phyloP scores from a whole-genome alignment of 2,113 vertebrate genomes.

The Gasterosteus nipponicus region DNA sequence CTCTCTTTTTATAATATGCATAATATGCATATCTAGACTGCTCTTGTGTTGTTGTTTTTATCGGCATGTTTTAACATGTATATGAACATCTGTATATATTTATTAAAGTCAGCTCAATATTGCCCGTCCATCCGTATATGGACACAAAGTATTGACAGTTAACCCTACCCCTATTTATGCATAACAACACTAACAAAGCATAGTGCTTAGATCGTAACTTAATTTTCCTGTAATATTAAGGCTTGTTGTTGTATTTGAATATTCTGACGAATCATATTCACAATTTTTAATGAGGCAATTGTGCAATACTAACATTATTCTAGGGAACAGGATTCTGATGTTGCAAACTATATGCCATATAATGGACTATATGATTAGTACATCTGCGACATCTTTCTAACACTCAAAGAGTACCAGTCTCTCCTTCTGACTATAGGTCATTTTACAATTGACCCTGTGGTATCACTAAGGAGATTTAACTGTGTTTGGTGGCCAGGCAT shows the following conservation, averaged over 20 bases:
- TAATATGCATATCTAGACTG: conserved; percentile 26
- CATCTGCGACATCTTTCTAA: neutral
- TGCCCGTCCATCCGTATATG: neutral
- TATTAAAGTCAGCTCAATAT: neutral
- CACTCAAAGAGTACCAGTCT: neutral
- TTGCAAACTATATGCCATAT: neutral
- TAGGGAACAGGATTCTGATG: neutral
- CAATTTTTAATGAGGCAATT: neutral
- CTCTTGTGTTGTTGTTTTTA: conserved; percentile 7
- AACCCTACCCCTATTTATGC: too few species aligned
- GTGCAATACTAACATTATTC: neutral
- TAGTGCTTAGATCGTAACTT: neutral
- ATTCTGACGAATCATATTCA: neutral
- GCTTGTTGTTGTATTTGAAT: neutral
- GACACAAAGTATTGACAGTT: neutral
- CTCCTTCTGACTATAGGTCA: neutral
- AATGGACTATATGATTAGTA: neutral
- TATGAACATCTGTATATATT: neutral
- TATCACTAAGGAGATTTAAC: conserved; percentile 28
- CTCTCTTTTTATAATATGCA: too few species aligned
- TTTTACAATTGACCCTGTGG: neutral
- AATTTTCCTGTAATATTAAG: neutral
- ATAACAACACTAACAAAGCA: neutral
- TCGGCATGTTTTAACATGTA: neutral
- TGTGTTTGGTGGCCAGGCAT: conserved; percentile 35